A percentile compares a stretch with the other conserved stretches of the same genome.
phyloP scores from a whole-genome alignment of 2,888 invertebrate species.

The Tortricodes alternella region DNA sequence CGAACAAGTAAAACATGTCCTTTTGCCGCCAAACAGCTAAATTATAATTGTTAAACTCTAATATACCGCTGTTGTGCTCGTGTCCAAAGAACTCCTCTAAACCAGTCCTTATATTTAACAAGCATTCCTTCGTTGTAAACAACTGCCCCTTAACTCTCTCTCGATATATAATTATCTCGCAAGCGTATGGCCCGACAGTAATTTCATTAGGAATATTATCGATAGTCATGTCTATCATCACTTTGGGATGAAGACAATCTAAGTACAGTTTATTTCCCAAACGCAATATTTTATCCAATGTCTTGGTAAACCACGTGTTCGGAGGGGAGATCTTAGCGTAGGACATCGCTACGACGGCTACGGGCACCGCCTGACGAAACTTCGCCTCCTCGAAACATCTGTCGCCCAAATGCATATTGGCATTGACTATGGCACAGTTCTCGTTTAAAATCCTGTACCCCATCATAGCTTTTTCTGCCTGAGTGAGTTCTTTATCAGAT shows the following conservation, averaged over 20 bases:
- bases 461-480: slow-evolving; percentile 76
- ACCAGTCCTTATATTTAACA: slow-evolving; percentile 72
- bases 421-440: slow-evolving; percentile 81
- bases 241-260: slow-evolving; percentile 76
- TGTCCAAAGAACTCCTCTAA: slow-evolving; percentile 80
- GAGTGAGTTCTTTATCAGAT: slow-evolving; percentile 72
- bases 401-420: slow-evolving; percentile 82
- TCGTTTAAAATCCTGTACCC: slow-evolving; percentile 81
- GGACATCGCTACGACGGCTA: slow-evolving; percentile 82
- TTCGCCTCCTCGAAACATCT: slow-evolving; percentile 82
- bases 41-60: slow-evolving; percentile 84
- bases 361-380: slow-evolving; percentile 83
- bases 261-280: slow-evolving; percentile 82
- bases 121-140: slow-evolving; percentile 76
- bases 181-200: slow-evolving; percentile 79
- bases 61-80: slow-evolving; percentile 73
- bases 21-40: slow-evolving; percentile 85
- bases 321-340: slow-evolving; percentile 86
- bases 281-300: slow-evolving; percentile 82
- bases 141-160: slow-evolving; percentile 76
- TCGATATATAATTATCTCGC: slow-evolving; percentile 82
- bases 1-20: slow-evolving; percentile 85
- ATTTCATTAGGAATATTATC: slow-evolving; percentile 83
- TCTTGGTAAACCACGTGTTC: slow-evolving; percentile 82
- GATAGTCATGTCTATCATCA: slow-evolving; percentile 72